These are phyloP conservation scores for Amblyraja radiata DNA, from an alignment of 2,797 vertebrate genomes.

Conservation along the genomic window DNA sequence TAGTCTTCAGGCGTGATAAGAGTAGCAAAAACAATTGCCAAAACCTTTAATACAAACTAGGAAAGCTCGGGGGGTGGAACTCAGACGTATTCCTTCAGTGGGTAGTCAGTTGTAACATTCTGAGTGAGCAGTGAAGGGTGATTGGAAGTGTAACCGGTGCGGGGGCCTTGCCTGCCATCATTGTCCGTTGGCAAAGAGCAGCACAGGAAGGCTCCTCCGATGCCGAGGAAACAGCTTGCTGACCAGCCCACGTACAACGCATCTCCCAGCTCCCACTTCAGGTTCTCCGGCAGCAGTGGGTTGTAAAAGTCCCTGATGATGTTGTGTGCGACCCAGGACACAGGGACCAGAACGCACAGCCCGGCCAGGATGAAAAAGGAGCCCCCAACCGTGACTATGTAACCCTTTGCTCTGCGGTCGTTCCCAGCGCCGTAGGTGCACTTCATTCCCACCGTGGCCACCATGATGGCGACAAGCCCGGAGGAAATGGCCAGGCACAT, in stretches of 20 bases:
- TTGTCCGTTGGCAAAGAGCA: constrained; percentile 64
- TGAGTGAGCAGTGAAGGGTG: constrained; percentile 47
- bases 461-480: constrained; percentile 73
- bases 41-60: neutral
- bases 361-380: constrained; percentile 69
- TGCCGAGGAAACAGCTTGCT: constrained; percentile 61
- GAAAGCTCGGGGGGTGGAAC: neutral
- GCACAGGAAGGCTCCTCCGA: constrained; percentile 67
- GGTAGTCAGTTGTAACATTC: constrained; percentile 50
- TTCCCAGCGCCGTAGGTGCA: constrained; percentile 72
- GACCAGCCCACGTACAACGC: constrained; percentile 72
- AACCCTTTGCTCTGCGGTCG: constrained; percentile 65
- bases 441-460: constrained; percentile 75
- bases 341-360: constrained; percentile 62
- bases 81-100: constrained; percentile 68
- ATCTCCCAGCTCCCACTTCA: constrained; percentile 69
- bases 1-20: too few species aligned
- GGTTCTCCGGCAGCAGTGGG: constrained; percentile 60
- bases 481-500: constrained; percentile 71
- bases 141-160: constrained; percentile 60
- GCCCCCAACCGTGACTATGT: constrained; percentile 63
- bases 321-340: constrained; percentile 71
- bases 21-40: neutral
- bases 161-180: constrained; percentile 59
- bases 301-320: constrained; percentile 71